Percentiles rank a stretch among this genome's conserved stretches.
These are phyloP conservation scores for Rhinopomastus cyanomelas DNA, from an alignment of 2,113 vertebrate genomes.

Conservation along the genomic window DNA sequence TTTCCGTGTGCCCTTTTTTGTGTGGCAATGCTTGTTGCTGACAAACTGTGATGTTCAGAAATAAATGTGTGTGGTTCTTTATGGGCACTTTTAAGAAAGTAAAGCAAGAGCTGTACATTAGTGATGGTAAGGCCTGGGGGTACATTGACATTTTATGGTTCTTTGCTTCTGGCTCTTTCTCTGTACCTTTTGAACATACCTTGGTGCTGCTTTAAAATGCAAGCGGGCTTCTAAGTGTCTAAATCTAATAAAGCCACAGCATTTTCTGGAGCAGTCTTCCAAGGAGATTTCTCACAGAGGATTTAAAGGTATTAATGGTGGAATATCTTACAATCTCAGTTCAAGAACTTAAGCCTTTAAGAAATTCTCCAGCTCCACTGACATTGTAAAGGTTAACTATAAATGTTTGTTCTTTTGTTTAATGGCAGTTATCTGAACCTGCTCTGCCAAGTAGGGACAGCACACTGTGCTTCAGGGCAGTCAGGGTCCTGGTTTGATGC, in stretches of 20 bases:
- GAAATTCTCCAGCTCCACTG: conserved; percentile 22
- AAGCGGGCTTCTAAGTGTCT: not conserved
- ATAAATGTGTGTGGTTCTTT: not conserved
- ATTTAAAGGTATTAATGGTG: conserved; percentile 51
- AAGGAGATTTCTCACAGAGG: conserved; percentile 27
- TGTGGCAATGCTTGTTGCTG: not conserved
- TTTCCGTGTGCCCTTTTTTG: conserved; percentile 7
- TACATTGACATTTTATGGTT: not conserved
- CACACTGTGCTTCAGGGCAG: conserved; percentile 13
- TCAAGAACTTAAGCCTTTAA: conserved; percentile 61
- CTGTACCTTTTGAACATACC: not conserved
- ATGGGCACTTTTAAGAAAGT: not conserved
- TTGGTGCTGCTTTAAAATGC: not conserved
- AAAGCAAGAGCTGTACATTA: not conserved
- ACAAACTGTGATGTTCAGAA: not conserved
- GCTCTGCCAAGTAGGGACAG: conserved; percentile 5
- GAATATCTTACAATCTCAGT: conserved; percentile 44
- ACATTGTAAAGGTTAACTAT: conserved; percentile 59
- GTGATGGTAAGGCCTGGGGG: not conserved
- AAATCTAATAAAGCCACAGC: not conserved
- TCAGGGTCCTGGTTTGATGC: not conserved
- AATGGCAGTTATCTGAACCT: not conserved
- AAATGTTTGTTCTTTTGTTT: conserved; percentile 36
- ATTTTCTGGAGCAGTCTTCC: not conserved
- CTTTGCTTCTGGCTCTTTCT: not conserved